A percentile compares a stretch with the other conserved stretches of the same genome.
Evolutionary conservation across 2,888 invertebrate species (phyloP).

Genomic region (Synergus japonicus): DNA sequence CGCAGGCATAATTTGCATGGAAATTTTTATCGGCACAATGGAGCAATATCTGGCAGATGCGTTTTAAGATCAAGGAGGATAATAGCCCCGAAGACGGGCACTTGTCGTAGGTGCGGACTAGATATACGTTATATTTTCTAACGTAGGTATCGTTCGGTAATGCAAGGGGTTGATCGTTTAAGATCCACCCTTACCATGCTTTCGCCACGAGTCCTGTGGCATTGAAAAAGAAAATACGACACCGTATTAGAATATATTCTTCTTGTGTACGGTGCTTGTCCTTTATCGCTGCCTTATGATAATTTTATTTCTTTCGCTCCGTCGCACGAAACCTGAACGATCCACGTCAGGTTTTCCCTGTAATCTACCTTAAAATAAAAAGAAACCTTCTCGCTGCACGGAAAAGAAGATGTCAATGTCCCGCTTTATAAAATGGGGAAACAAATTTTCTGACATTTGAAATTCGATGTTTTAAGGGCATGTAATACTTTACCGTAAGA

Average conservation of each 20-base stretch:
- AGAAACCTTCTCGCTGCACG: not conserved
- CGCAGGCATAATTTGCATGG: conserved; percentile 72
- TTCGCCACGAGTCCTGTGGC: conserved; percentile 56
- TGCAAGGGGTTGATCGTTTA: conserved; percentile 54
- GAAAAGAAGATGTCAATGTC: not conserved
- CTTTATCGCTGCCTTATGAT: conserved; percentile 70
- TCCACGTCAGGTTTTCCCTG: conserved; percentile 1
- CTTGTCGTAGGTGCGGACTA: conserved; percentile 59
- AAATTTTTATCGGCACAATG: conserved; percentile 71
- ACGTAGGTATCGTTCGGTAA: conserved; percentile 60
- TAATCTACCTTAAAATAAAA: conserved; percentile 28
- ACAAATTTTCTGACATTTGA: not conserved
- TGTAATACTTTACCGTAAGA: too few species aligned
- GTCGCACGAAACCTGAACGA: not conserved
- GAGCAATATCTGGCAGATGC: conserved; percentile 74
- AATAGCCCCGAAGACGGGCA: conserved; percentile 65
- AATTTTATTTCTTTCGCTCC: conserved; percentile 64
- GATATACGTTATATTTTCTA: conserved; percentile 63
- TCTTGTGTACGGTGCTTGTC: conserved; percentile 64
- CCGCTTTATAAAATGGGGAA: not conserved
- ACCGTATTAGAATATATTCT: conserved; percentile 65
- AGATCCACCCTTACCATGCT: conserved; percentile 70
- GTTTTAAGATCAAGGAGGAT: conserved; percentile 70
- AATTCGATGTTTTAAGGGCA: not conserved
- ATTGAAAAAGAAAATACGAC: conserved; percentile 64